A percentile compares a stretch with the other conserved stretches of the same genome.
Conservation (phyloP, 2,797 vertebrate species). For the Rhinichthys osculus region DNA sequence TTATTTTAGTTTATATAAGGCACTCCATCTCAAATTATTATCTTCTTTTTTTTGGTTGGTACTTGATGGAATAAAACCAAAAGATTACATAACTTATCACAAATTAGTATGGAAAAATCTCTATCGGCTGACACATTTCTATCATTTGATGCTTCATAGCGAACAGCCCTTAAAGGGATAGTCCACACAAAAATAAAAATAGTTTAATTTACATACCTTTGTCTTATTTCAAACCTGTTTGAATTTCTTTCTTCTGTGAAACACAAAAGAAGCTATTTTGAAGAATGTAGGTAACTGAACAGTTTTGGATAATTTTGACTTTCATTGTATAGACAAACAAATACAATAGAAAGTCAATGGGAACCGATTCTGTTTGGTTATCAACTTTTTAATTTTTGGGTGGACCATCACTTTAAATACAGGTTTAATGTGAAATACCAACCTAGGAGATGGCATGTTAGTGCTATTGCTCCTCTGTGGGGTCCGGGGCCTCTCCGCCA, state of each 20-base stretch:
- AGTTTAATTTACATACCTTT: not conserved
- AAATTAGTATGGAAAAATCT: not conserved
- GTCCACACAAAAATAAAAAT: not conserved
- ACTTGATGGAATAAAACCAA: not conserved
- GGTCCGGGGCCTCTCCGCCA: slow-evolving; percentile 75
- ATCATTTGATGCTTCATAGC: not conserved
- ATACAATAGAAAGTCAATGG: not conserved
- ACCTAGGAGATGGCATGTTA: slow-evolving; percentile 57
- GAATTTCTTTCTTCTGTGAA: not conserved
- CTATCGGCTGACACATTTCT: not conserved
- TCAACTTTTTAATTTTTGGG: not conserved
- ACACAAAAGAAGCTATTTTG: not conserved
- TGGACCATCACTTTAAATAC: not conserved
- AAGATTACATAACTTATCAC: not conserved
- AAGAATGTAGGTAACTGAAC: not conserved
- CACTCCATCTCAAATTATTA: not conserved
- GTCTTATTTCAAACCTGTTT: not conserved
- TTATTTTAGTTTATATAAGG: too few species aligned
- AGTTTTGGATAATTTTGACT: not conserved
- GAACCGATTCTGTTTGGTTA: not conserved
- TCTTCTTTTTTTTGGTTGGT: not conserved
- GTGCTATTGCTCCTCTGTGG: slow-evolving; percentile 76
- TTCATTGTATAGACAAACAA: not conserved
- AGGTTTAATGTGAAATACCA: slow-evolving; percentile 9
- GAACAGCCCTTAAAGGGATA: not conserved